Evolutionary conservation across 1,140 invertebrate species (phyloP), one percentile per base, ranked within the genome.

Genomic region (Bombus confusus): DNA sequence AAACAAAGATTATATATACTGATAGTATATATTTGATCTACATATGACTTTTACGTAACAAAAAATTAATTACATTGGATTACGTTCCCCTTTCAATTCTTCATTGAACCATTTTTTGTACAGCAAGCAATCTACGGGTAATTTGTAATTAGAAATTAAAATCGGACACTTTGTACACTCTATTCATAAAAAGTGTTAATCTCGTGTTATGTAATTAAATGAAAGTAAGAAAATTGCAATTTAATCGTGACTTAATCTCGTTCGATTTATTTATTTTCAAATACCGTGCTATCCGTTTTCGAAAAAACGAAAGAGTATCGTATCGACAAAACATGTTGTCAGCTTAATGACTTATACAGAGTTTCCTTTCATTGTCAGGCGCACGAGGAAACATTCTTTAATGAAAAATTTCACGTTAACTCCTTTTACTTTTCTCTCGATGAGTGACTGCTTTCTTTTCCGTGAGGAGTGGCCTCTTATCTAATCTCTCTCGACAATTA

Each of bases 391-490:
- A 88, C 66, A 18, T 77, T 86, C 74, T 73, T 73, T 41, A 13
- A 72, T 62, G 83, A 80, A 80, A 80, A 85, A 80, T 72, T 86
- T 80, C 80, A 62, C 75, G 47, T 74, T 52, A 73, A 31, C 76
- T 64, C 66, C 73, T 91, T 86, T 89, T 80, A 81, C 84, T 87
- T 85, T 85, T 91, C 85, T 84, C 71, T 25, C 47, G 34, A 59
- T 28, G 68, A 69, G 64, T 25, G n/a, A 43, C 57, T 81, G 88
- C 75, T 82, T 79, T 79, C 83, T 83, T 87, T 90, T 85, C 80
- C 86, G 66, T 52, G 75, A 82, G 47, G 25, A 73, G 59, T 22
- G n/a, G 31, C 4, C 25, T 62, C 34, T 22, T n/a, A 28, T 74
- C 59, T 39, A 39, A 83, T 77, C 83, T 74, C 62, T 31, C 77